Evolutionary conservation across 37 sponge, comb jelly and placozoan genomes (phyloP).

Genomic region (Halichondria panicea): DNA sequence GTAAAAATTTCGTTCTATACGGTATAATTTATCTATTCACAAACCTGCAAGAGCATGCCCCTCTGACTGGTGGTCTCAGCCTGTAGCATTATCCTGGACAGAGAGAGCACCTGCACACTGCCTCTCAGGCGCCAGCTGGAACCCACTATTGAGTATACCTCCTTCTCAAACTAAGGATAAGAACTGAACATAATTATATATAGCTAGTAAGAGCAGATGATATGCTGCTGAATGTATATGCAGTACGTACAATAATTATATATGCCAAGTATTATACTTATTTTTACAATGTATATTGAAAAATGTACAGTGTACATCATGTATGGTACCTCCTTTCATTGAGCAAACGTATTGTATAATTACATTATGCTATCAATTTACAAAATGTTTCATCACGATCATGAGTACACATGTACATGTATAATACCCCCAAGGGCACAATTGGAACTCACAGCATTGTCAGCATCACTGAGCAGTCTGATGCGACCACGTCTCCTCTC

Average conservation of each 20-base stretch:
- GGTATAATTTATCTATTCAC: neutral
- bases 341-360: no score
- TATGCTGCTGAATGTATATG: neutral
- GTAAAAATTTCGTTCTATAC: no score
- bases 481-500: neutral
- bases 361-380: no score
- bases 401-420: neutral
- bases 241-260: neutral
- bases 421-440: slow-evolving; percentile 22
- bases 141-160: slow-evolving; percentile 72
- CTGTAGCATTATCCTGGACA: slow-evolving; percentile 82
- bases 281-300: neutral
- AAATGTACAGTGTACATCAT: no score
- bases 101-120: slow-evolving; percentile 60
- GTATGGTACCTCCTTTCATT: no score
- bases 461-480: slow-evolving; percentile 15
- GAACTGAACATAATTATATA: neutral
- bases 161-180: slow-evolving; percentile 70
- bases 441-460: slow-evolving; percentile 4
- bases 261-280: neutral
- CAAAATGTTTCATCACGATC: no score
- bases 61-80: slow-evolving; percentile 80
- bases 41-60: slow-evolving; percentile 65
- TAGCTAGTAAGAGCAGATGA: neutral
- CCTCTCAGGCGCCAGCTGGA: slow-evolving; percentile 56